Evolutionary conservation across 1,140 invertebrate genomes (phyloP).

Genomic region (Stenopsyche tienmushanensis): DNA sequence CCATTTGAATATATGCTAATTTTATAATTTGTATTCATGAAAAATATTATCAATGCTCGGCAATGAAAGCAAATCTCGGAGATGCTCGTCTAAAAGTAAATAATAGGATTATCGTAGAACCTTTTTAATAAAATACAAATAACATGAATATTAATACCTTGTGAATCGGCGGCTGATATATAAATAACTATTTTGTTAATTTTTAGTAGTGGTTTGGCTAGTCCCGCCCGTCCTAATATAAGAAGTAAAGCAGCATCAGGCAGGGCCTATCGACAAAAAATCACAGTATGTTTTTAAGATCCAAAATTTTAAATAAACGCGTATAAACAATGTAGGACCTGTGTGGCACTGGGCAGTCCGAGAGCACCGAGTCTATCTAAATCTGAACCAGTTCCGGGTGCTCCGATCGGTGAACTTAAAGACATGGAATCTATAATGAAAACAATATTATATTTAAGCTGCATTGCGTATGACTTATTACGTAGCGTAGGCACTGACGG

Average conservation of each 20-base stretch:
- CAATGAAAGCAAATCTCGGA: too few species aligned
- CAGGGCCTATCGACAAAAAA: slow-evolving; percentile 49
- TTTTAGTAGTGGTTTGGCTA: slow-evolving; percentile 50
- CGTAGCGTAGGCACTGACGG: neutral
- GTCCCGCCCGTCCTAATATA: slow-evolving; percentile 58
- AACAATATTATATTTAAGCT: neutral
- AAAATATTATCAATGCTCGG: too few species aligned
- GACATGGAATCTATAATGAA: slow-evolving; percentile 60
- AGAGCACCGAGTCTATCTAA: slow-evolving; percentile 43
- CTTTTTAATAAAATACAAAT: too few species aligned
- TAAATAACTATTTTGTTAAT: slow-evolving; percentile 67
- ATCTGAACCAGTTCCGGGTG: slow-evolving; percentile 29
- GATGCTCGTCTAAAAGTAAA: too few species aligned
- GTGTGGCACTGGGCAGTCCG: slow-evolving; percentile 45
- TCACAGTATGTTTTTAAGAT: neutral
- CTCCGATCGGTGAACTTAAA: slow-evolving; percentile 58
- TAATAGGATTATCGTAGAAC: too few species aligned
- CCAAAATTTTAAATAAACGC: too few species aligned
- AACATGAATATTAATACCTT: slow-evolving; percentile 62
- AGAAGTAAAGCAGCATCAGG: slow-evolving; percentile 56
- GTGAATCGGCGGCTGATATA: slow-evolving; percentile 67
- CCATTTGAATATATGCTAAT: too few species aligned
- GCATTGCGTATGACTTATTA: neutral
- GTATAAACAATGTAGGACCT: too few species aligned
- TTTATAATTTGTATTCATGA: too few species aligned